These are phyloP conservation scores for Tetranychus truncatus DNA, from an alignment of 2,888 invertebrate species.

Conservation along the genomic window DNA sequence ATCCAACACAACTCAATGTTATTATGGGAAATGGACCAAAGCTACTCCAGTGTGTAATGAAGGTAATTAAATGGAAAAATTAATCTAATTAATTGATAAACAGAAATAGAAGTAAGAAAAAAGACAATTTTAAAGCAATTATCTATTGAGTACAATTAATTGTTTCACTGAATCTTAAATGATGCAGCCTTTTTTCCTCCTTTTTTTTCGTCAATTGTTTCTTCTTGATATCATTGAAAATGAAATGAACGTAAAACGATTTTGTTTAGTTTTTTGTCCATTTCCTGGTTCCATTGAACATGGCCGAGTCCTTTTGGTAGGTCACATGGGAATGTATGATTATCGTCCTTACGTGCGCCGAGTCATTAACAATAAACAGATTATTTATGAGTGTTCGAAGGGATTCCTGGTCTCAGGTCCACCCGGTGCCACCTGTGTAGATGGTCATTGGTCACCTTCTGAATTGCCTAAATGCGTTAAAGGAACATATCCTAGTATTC, in stretches of 20 bases:
- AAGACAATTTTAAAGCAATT: too few species aligned
- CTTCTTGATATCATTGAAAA: not conserved
- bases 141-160: not conserved
- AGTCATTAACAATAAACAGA: constrained; percentile 73
- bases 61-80: constrained; percentile 30
- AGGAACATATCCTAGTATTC: constrained; percentile 49
- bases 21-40: constrained; percentile 75
- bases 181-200: not conserved
- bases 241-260: too few species aligned
- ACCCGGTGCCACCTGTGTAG: constrained; percentile 81
- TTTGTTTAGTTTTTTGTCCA: constrained; percentile 55
- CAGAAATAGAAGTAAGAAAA: not conserved
- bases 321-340: constrained; percentile 87
- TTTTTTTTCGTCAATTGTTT: constrained; percentile 20
- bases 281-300: constrained; percentile 74
- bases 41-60: constrained; percentile 63
- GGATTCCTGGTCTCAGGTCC: constrained; percentile 73
- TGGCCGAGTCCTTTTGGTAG: constrained; percentile 74
- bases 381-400: constrained; percentile 85
- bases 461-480: constrained; percentile 61
- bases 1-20: constrained; percentile 60
- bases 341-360: constrained; percentile 76
- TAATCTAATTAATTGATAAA: not conserved
- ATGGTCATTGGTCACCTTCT: constrained; percentile 78
- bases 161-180: too few species aligned